These are phyloP conservation scores for Eristalis intricaria DNA, from an alignment of 2,888 invertebrate genomes.

Conservation along the genomic window DNA sequence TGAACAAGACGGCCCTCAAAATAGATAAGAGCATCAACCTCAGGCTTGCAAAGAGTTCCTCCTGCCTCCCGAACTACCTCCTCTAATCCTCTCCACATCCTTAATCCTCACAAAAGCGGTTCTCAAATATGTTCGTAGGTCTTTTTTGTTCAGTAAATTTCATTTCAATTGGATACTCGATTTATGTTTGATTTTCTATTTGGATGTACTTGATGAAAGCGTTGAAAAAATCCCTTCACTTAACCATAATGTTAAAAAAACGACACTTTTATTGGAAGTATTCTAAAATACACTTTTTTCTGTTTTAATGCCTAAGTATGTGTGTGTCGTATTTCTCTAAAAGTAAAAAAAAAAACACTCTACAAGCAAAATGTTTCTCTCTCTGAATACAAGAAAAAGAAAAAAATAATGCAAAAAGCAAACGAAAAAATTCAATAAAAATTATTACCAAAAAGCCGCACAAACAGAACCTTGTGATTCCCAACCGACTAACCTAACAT, in stretches of 20 bases:
- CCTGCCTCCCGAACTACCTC: slow-evolving; percentile 13
- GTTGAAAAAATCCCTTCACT: slow-evolving; percentile 1
- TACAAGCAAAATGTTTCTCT: slow-evolving; percentile 69
- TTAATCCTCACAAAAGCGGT: slow-evolving; percentile 48
- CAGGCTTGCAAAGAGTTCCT: slow-evolving; percentile 28
- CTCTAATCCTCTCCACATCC: slow-evolving; percentile 25
- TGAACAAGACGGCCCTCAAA: too few relatives aligned
- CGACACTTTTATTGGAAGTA: slow-evolving; percentile 56
- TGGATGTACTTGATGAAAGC: slow-evolving; percentile 24
- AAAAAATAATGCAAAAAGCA: slow-evolving; percentile 20
- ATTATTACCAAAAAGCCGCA: slow-evolving; percentile 77
- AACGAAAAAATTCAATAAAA: slow-evolving; percentile 66
- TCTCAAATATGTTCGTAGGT: slow-evolving; percentile 15
- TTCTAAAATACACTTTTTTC: slow-evolving; percentile 37
- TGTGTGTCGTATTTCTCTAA: slow-evolving; percentile 66
- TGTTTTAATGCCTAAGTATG: slow-evolving; percentile 53
- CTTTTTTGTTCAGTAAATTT: not conserved
- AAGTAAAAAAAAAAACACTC: slow-evolving; percentile 68
- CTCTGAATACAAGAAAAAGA: slow-evolving; percentile 62
- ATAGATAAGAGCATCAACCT: not conserved
- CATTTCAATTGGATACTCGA: slow-evolving; percentile 35
- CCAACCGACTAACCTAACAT: slow-evolving; percentile 82
- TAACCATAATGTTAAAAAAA: not conserved
- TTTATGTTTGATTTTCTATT: slow-evolving; percentile 16
- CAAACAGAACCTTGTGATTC: slow-evolving; percentile 82